Evolutionary conservation across 2,888 invertebrate species (phyloP), one percentile per base, ranked within the genome.

Genomic region (Drosophila conformis): DNA sequence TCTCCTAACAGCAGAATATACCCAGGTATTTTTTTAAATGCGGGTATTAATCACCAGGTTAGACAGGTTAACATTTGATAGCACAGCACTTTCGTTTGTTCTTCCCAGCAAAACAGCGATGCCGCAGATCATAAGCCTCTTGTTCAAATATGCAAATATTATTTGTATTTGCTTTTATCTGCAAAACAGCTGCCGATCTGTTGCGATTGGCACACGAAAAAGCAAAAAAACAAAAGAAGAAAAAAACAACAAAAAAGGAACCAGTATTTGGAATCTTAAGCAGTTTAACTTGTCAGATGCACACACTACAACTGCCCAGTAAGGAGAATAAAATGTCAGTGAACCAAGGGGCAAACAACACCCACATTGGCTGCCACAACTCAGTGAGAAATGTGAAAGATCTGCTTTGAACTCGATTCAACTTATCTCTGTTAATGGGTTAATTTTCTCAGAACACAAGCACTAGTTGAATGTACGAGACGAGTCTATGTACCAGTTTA

Each of bases 61-160:
- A 82, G 82, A 78, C 82, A 74, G 78, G 78, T 78, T 78, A 82
- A 53, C 48, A 63, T 66, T 78, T 82, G 78, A 73, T 63, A 78
- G 79, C 62, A 74, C 81, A 89, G 87, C 83, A 85, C 90, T 85
- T 85, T 85, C 84, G 78, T 90, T 85, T 85, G 81, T 80, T 85
- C 48, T 83, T 73, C 65, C 49, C 46, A 63, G 51, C 33, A 56
- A 57, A 70, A 73, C 84, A 80, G 76, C 66, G 68, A 29, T 69
- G 87, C 66, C 89, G 73, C 78, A 80, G 70, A 72, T 54, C 73
- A 82, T 71, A 82, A 76, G 74, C 62, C 70, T 84, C 58, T 59
- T 81, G 66, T 76, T 73, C 57, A 54, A 63, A 80, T 90, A 85
- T 86, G 90, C 89, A 89, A 90, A 85, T 89, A 71, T 40, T 46